These are phyloP conservation scores for Linyphia triangularis DNA, from an alignment of 2,888 invertebrate species.

Conservation along the genomic window DNA sequence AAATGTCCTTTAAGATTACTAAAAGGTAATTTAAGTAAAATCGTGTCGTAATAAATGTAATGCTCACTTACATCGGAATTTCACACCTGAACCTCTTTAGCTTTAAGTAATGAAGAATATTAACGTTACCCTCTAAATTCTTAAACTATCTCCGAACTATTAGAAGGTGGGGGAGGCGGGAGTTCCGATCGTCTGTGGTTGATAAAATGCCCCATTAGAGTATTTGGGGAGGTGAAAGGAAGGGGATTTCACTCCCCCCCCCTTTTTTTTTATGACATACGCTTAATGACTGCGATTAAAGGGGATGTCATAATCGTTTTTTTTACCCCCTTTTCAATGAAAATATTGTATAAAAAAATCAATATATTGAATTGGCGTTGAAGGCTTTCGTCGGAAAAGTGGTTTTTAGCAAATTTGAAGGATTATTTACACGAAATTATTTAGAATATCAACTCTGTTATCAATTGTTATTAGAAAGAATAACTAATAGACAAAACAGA, in stretches of 20 bases:
- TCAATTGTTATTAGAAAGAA: no score
- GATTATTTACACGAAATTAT: no score
- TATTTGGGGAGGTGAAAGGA: background rate
- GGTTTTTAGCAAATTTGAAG: background rate
- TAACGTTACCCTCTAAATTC: background rate
- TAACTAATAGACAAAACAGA: no score
- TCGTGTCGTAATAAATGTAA: no score
- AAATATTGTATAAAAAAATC: background rate
- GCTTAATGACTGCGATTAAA: constrained; percentile 51
- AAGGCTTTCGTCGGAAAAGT: constrained; percentile 1
- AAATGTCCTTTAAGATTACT: no score
- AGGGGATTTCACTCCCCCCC: background rate
- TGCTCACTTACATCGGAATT: background rate
- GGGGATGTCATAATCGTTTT: constrained; percentile 44
- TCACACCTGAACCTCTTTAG: background rate
- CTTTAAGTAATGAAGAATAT: background rate
- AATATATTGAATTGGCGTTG: background rate
- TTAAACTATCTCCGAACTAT: background rate
- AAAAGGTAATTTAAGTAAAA: no score
- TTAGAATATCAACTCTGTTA: no score
- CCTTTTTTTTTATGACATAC: constrained; percentile 17
- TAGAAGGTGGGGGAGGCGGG: background rate
- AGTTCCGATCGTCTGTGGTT: constrained; percentile 27
- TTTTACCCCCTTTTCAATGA: background rate
- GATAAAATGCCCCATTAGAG: constrained; percentile 61